phyloP scores from a whole-genome alignment of 2,888 invertebrate genomes.

The Hermodice carunculata region DNA sequence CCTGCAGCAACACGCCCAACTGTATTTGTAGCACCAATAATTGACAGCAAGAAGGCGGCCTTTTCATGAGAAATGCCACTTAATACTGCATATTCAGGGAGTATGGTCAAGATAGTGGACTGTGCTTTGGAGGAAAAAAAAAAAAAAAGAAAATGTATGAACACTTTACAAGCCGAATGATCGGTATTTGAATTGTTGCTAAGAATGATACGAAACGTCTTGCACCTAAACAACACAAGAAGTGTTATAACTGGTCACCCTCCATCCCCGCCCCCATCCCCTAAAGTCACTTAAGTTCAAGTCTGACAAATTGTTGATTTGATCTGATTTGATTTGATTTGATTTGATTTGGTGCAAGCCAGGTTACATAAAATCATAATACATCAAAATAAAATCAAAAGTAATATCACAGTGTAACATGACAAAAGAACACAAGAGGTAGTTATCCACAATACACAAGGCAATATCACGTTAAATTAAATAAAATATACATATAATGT shows the following conservation, averaged over 20 bases:
- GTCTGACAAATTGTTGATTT: neutral
- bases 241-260: neutral
- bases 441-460: too few species aligned
- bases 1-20: slow-evolving; percentile 49
- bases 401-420: too few species aligned
- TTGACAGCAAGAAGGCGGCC: slow-evolving; percentile 58
- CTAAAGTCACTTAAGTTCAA: neutral
- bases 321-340: neutral
- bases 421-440: too few species aligned
- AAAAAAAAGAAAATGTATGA: slow-evolving; percentile 6
- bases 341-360: too few species aligned
- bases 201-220: too few species aligned
- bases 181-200: neutral
- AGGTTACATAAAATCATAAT: too few species aligned
- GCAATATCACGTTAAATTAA: too few species aligned
- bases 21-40: slow-evolving; percentile 61
- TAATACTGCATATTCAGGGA: slow-evolving; percentile 58
- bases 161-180: too few species aligned
- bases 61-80: slow-evolving; percentile 45
- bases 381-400: too few species aligned
- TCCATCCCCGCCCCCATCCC: neutral
- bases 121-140: slow-evolving; percentile 79
- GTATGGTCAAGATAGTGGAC: slow-evolving; percentile 46
- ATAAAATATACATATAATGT: too few species aligned
- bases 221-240: neutral